Evolutionary conservation across 1,140 invertebrate genomes (phyloP), one percentile per base, ranked within the genome.

Genomic region (Magallana ariakensis): DNA sequence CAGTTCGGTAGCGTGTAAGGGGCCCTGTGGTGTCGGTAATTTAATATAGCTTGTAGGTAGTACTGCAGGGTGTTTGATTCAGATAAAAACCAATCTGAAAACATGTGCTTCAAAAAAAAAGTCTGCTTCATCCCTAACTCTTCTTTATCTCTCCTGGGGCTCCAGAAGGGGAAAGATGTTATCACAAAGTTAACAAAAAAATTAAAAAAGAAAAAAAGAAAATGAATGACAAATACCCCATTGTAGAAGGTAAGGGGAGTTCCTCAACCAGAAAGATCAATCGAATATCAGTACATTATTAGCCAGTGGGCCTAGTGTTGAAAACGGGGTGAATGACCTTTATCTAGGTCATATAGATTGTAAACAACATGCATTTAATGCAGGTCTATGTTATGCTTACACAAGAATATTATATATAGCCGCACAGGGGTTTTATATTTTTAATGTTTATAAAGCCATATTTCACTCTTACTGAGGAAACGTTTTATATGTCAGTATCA

Each of bases 21-120:
- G 66, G 22, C 66, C 66, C 66, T 13, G 11, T 22, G 66, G 13
- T 19, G 11, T 11, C 19, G 22, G 66, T 75, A 75, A 75, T 75
- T 75, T 75, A 75, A 75, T 75, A 75, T 26, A 75, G 22, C 66
- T 33, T 11, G 11, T 22, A 75, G 58, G 66, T 75, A 13, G 19
- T 26, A 26, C 22, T 13, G 10, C 66, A 26, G 22, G 22, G 22
- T 75, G 22, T 75, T 75, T 75, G 66, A 75, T 75, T 22, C 66
- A 75, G 66, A 75, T 75, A 75, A 75, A 75, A 75, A 75, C 22
- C 66, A 75, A 75, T 75, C 66, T 75, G 22, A 75, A 75, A 75
- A 75, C 66, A 75, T 75, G 66, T 75, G 66, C 66, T 75, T 75
- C 66, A 75, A 75, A 70, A 66, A 75, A 75, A 33, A 26, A 26